These are phyloP conservation scores for Pangasius sanitwongsei DNA, from an alignment of 2,797 vertebrate species.

Conservation along the genomic window DNA sequence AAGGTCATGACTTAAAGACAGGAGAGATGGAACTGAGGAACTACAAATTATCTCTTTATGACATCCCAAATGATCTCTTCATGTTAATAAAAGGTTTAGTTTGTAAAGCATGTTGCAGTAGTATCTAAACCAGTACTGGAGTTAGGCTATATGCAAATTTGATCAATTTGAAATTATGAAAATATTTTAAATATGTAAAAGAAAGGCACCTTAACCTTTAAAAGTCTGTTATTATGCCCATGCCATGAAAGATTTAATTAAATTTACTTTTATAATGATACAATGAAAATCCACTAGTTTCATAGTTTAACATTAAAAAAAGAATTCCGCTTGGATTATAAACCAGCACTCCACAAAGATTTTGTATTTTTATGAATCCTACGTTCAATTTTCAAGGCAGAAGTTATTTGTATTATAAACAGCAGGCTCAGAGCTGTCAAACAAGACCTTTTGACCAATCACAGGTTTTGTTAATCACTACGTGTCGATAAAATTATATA, in stretches of 20 bases:
- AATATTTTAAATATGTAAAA: not conserved
- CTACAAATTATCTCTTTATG: constrained; percentile 10
- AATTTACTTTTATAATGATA: not conserved
- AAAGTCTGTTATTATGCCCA: not conserved
- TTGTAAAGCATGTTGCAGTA: not conserved
- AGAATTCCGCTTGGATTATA: not conserved
- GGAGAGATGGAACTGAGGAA: constrained; percentile 20
- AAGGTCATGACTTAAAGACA: constrained; percentile 29
- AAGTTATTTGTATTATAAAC: not conserved
- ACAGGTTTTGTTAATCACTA: not conserved
- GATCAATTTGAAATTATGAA: not conserved
- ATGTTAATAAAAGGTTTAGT: constrained; percentile 1
- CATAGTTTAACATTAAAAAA: not conserved
- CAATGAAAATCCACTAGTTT: not conserved
- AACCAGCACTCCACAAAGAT: not conserved
- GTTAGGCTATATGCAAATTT: not conserved
- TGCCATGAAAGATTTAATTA: not conserved
- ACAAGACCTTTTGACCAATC: not conserved
- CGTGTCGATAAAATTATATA: not conserved
- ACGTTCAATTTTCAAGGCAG: not conserved
- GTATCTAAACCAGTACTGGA: not conserved
- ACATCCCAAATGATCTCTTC: not conserved
- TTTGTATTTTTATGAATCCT: not conserved
- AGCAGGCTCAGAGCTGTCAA: not conserved
- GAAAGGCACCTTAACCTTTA: not conserved